Conservation (phyloP, 2,888 invertebrate genomes). For the Bimastos eiseni region DNA sequence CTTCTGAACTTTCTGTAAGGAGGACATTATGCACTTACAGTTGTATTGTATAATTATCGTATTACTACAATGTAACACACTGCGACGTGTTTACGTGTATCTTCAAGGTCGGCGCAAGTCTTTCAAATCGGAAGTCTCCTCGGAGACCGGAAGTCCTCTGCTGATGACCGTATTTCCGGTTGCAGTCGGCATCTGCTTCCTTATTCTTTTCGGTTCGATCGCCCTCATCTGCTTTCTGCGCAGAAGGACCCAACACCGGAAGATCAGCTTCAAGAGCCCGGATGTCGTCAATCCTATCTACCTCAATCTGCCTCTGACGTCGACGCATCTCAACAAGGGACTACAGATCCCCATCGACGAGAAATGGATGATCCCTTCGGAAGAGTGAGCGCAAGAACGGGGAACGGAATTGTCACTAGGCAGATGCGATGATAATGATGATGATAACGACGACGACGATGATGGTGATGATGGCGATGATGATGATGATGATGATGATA, state of each 20-base stretch:
- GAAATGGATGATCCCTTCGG: slow-evolving; percentile 7
- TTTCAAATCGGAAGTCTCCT: neutral
- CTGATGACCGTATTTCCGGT: neutral
- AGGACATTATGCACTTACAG: no score
- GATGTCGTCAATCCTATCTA: neutral
- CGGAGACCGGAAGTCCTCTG: neutral
- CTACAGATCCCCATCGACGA: neutral
- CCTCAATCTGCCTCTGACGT: neutral
- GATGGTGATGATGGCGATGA: neutral
- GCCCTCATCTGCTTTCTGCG: neutral
- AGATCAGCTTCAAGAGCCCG: neutral
- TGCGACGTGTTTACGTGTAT: neutral
- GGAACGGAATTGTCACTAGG: no score
- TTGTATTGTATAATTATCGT: no score
- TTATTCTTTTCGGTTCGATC: neutral
- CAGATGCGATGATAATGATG: neutral
- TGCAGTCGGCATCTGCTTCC: neutral
- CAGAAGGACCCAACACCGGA: neutral
- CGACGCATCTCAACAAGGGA: neutral
- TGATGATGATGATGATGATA: slow-evolving; percentile 25
- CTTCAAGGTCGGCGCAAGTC: neutral
- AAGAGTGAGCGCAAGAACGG: neutral
- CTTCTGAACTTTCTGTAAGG: no score
- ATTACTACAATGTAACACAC: no score
- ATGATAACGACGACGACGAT: slow-evolving; percentile 8